Evolutionary conservation across 2,113 vertebrate genomes (phyloP).

Genomic region (Phyllopteryx taeniolatus): DNA sequence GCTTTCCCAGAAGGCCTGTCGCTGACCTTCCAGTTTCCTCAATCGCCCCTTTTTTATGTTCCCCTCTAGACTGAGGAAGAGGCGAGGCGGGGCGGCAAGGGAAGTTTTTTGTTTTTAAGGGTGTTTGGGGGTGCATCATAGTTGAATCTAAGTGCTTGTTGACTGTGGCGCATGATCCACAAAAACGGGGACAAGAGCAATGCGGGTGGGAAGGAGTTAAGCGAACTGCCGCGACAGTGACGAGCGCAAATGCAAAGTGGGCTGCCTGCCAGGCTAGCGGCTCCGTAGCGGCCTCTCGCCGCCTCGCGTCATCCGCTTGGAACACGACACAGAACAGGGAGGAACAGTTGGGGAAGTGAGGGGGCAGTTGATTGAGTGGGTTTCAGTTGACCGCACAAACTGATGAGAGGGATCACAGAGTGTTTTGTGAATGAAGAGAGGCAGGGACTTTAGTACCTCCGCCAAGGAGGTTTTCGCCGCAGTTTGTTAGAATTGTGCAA

Average conservation of each 20-base stretch:
- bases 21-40: slow-evolving; percentile 81
- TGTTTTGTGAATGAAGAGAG: slow-evolving; percentile 43
- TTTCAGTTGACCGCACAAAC: slow-evolving; percentile 35
- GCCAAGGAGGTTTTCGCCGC: background rate
- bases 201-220: slow-evolving; percentile 80
- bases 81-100: slow-evolving; percentile 25
- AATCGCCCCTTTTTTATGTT: slow-evolving; percentile 76
- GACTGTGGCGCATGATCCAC: background rate
- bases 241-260: slow-evolving; percentile 82
- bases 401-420: slow-evolving; percentile 29
- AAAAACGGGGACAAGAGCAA: background rate
- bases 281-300: slow-evolving; percentile 74
- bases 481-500: background rate
- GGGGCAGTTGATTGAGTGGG: slow-evolving; percentile 32
- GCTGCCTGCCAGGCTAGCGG: slow-evolving; percentile 83
- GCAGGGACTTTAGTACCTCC: slow-evolving; percentile 11
- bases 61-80: slow-evolving; percentile 57
- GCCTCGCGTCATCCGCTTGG: slow-evolving; percentile 77
- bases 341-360: slow-evolving; percentile 28
- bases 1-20: slow-evolving; percentile 73
- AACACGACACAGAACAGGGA: slow-evolving; percentile 53
- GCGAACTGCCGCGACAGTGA: slow-evolving; percentile 76
- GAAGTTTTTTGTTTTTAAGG: slow-evolving; percentile 10
- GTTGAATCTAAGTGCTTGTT: slow-evolving; percentile 22
- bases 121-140: background rate